A percentile compares a stretch with the other conserved stretches of the same genome.
phyloP scores from a whole-genome alignment of 2,888 invertebrate genomes.

The Machimus rusticus region DNA sequence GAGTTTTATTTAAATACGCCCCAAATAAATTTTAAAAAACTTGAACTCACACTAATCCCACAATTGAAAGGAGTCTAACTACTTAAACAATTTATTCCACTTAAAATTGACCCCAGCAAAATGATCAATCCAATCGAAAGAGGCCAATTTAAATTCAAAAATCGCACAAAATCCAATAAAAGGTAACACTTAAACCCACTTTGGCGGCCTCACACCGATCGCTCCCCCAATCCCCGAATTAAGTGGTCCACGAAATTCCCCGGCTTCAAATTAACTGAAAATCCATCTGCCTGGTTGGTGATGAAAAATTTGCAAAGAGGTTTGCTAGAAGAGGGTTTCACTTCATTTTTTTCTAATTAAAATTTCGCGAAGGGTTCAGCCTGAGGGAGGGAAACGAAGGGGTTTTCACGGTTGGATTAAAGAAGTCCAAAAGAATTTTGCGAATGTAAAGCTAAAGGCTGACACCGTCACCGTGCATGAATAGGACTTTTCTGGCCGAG shows the following conservation, averaged over 20 bases:
- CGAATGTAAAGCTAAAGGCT: neutral
- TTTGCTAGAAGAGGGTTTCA: neutral
- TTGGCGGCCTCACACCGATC: neutral
- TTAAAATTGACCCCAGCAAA: neutral
- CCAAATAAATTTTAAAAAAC: neutral
- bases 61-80: neutral
- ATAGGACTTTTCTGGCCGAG: neutral
- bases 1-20: neutral
- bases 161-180: neutral
- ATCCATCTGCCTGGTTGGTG: slow-evolving; percentile 7
- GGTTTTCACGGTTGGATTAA: neutral
- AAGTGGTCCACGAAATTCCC: neutral
- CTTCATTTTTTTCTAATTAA: neutral
- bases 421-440: slow-evolving; percentile 13
- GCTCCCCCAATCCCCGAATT: neutral
- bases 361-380: neutral
- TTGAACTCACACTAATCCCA: neutral
- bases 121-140: neutral
- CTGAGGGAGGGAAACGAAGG: neutral
- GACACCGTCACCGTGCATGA: slow-evolving; percentile 8
- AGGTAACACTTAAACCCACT: slow-evolving; percentile 36
- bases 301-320: slow-evolving; percentile 8
- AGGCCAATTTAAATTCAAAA: slow-evolving; percentile 14
- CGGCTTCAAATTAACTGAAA: slow-evolving; percentile 16
- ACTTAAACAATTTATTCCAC: neutral